Evolutionary conservation across 2,113 vertebrate species (phyloP), one percentile per base, ranked within the genome.

Genomic region (Psettodes erumei): DNA sequence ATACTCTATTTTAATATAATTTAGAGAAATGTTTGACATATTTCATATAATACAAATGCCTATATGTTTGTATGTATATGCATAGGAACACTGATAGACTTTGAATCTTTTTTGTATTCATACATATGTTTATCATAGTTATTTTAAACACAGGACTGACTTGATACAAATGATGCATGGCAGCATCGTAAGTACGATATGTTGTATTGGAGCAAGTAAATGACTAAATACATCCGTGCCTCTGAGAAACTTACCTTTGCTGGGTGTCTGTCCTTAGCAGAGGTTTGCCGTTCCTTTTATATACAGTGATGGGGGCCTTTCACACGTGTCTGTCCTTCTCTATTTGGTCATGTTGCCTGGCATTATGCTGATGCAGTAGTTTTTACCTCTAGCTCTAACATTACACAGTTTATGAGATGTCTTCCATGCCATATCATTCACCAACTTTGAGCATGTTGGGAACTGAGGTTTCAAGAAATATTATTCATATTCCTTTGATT

Each of bases 281-380:
- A 63, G 77, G 71, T 68, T 73, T 63, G 58, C 42, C 66, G 54
- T 21, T 61, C 81, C 65, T 85, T 84, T 93, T 94, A 92, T 95
- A 93, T 72, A 62, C 63, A 51, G 69, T 56, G 79, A 82, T 82
- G 65, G 86, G 68, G 82, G 85, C 80, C 78, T 63, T 47, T 85
- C 74, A 63, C 84, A 75, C 6, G 35, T 55, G 60, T 45, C 40
- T 55, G 60, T 45, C 40, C 54, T 40, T 9, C 92, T 94, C 62
- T 87, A 90, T 94, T 93, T 94, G 93, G 94, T 87, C 88, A 91
- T 91, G 92, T 79, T 60, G 54, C 71, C 65, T 87, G 65, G 28
- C 65, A 64, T 74, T 33, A 67, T 72, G 50, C 61, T 71, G 68
- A 66, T 42, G 74, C 23, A 59, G 23, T 23, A 51, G 37, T 72